Base-by-base conservation (phyloP, 2,797 vertebrate species). In the Hypotaenidia okinawae region DNA sequence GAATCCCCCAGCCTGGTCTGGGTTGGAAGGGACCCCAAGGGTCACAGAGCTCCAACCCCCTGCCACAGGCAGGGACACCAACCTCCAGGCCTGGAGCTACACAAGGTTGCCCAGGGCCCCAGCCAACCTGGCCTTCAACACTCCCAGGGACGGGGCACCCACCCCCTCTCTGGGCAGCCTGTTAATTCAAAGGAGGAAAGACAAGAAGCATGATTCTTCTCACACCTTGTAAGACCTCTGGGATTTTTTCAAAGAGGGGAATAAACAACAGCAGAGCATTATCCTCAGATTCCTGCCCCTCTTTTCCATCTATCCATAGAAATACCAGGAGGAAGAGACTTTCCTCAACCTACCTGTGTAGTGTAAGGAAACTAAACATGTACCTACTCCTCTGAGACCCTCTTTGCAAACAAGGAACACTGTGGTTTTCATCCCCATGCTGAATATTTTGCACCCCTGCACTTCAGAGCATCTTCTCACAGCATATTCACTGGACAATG, bases 281-380 rank as follows among this genome's bases (percentile, higher is more conserved):
- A 21, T 22, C 21, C 45, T 47, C 22, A 18, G 32, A 37, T 5
- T 2, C 59, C 30, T 66, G 52, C n/a, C 27, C 45, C 13, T 19
- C 2, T 59, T 39, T 70, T 23, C 15, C 66, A 21, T 14, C 27
- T 8, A 4, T 5, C 59, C 41, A 10, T 8, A 10, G 30, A 18
- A 32, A 14, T 32, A 16, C 6, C 51, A 14, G 4, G 6, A 16
- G 21, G 17, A 28, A 28, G 49, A 23, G 35, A 11, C 25, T 37
- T 41, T 30, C 72, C 32, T 7, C 4, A 35, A 8, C 16, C 2
- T 4, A 7, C 33, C 24, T 3, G 30, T 2, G 21, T 12, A 12
- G 43, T 17, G 1, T 2, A 9, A 69, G 15, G 52, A 3, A 37
- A 15, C 54, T 1, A 16, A 35, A 4, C 33, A 33, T 22, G 32